These are phyloP conservation scores for Lepidonotus clava DNA, from an alignment of 2,888 invertebrate genomes.

Conservation along the genomic window DNA sequence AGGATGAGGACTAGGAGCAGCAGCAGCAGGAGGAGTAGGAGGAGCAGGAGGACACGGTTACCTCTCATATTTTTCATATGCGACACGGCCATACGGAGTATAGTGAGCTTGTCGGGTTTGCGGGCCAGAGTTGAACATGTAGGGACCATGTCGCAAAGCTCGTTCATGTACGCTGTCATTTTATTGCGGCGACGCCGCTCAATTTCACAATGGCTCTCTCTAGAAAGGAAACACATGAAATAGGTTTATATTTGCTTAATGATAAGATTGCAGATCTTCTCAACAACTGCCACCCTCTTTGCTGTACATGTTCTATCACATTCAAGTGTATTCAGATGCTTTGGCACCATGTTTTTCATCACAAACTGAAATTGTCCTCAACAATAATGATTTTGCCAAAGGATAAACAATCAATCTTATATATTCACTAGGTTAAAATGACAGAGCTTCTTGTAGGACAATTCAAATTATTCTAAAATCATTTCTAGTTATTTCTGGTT, in stretches of 20 bases:
- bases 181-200: slow-evolving; percentile 98
- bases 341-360: no score
- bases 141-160: slow-evolving; percentile 99
- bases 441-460: no score
- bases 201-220: slow-evolving; percentile 99
- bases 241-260: slow-evolving; percentile 19
- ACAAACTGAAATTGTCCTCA: no score
- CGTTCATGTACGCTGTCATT: slow-evolving; percentile 99
- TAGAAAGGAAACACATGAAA: slow-evolving; percentile 77
- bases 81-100: slow-evolving; percentile 99
- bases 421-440: no score
- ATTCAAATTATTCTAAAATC: no score
- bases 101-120: slow-evolving; percentile 99
- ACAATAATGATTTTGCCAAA: no score
- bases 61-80: slow-evolving; percentile 99
- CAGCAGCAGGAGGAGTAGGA: not conserved
- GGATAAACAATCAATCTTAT: no score
- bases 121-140: slow-evolving; percentile 98
- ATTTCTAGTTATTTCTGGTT: no score
- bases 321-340: no score
- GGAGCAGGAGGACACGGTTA: slow-evolving; percentile 74
- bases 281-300: not conserved
- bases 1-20: no score
- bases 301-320: no score
- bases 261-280: not conserved